Conservation (phyloP, 2,888 invertebrate species). For the Nymphalis urticae region DNA sequence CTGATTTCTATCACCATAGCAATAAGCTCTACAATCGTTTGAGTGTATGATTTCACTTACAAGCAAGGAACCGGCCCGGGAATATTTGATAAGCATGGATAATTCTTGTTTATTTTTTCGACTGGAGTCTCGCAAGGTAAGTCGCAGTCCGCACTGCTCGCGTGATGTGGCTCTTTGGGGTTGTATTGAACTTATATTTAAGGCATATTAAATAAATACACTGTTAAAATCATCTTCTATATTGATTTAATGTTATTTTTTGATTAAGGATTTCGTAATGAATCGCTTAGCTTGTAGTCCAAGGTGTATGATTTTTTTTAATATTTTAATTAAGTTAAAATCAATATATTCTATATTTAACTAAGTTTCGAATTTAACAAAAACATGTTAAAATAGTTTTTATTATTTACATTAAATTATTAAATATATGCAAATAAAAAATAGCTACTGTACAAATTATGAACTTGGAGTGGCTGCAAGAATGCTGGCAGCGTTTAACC, state of each 20-base stretch:
- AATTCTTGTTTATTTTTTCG: slow-evolving; percentile 45
- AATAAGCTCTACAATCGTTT: slow-evolving; percentile 31
- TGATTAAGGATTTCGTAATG: no score
- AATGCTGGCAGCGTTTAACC: no score
- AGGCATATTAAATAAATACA: neutral
- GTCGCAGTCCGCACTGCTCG: slow-evolving; percentile 37
- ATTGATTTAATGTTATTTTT: neutral
- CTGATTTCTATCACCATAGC: slow-evolving; percentile 24
- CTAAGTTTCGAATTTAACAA: no score
- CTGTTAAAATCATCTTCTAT: neutral
- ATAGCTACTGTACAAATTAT: no score
- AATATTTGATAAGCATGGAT: slow-evolving; percentile 53
- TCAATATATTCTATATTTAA: no score
- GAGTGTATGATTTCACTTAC: slow-evolving; percentile 42
- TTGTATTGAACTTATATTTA: neutral
- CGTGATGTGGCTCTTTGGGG: slow-evolving; percentile 37
- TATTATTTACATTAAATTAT: no score
- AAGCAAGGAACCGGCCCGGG: slow-evolving; percentile 48
- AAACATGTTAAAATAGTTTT: no score
- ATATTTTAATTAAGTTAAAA: no score
- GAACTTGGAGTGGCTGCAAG: no score
- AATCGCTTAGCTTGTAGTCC: no score
- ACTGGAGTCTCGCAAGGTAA: slow-evolving; percentile 44
- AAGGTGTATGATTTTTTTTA: no score
- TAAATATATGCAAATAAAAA: no score